A percentile compares a stretch with the other conserved stretches of the same genome.
These are phyloP conservation scores for Anthoptus insignis DNA, from an alignment of 2,888 invertebrate species.

Conservation along the genomic window DNA sequence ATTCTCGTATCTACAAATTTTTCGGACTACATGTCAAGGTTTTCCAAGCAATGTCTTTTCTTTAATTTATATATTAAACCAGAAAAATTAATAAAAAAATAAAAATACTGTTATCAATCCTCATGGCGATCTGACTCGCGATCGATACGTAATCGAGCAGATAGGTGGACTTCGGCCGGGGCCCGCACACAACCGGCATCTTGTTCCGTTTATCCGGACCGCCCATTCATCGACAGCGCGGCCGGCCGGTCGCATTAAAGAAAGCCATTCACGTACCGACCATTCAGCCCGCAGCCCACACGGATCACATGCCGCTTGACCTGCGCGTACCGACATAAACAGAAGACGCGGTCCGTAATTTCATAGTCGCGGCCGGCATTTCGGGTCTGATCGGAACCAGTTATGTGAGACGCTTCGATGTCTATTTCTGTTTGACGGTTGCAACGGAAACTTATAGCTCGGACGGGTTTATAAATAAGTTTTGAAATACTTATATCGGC, in stretches of 20 bases:
- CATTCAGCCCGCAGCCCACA: constrained; percentile 62
- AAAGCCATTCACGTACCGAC: constrained; percentile 59
- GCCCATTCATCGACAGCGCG: constrained; percentile 60
- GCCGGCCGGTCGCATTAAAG: constrained; percentile 50
- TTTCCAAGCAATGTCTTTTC: no score
- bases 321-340: constrained; percentile 38
- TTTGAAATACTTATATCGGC: constrained; percentile 6
- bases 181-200: constrained; percentile 36
- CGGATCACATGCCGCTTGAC: constrained; percentile 54
- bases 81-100: no score
- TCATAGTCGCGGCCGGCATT: constrained; percentile 10
- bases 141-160: constrained; percentile 41
- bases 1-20: no score
- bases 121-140: constrained; percentile 3
- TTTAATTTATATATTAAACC: no score
- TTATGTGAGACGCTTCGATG: constrained; percentile 19
- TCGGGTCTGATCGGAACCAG: constrained; percentile 9
- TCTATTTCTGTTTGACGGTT: constrained; percentile 7
- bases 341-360: constrained; percentile 11
- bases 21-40: no score
- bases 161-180: constrained; percentile 23
- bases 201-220: constrained; percentile 54
- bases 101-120: not conserved
- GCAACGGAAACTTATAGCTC: not conserved
- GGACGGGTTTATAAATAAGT: not conserved